Percentiles rank a stretch among this genome's conserved stretches.
Conservation (phyloP, 2,797 vertebrate species). For the Hydrophis major region DNA sequence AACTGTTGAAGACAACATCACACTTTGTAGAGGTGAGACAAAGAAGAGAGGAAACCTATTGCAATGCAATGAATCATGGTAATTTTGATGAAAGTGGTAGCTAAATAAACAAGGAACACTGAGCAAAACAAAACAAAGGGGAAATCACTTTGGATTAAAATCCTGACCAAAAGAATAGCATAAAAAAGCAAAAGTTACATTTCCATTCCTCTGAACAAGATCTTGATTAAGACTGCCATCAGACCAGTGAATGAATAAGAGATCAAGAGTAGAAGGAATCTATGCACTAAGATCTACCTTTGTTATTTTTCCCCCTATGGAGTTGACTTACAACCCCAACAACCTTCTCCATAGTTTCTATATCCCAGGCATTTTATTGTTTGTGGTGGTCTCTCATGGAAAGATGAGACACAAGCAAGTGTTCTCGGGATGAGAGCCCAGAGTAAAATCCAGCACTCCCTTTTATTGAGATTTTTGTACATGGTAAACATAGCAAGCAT, state of each 20-base stretch:
- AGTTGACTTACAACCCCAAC: neutral
- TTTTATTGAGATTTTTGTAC: too few relatives aligned
- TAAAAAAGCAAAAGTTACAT: neutral
- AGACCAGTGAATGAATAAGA: neutral
- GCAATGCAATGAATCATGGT: neutral
- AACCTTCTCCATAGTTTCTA: neutral
- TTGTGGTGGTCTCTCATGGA: too few relatives aligned
- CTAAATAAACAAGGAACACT: neutral
- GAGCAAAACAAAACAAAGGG: neutral
- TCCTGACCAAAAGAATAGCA: neutral
- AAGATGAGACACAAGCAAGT: too few relatives aligned
- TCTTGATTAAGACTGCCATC: neutral
- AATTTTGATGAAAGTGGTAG: neutral
- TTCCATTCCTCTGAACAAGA: neutral
- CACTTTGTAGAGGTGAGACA: neutral
- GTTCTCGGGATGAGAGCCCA: too few relatives aligned
- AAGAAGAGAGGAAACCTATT: neutral
- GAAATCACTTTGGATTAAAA: neutral
- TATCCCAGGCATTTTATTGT: neutral
- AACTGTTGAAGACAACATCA: neutral
- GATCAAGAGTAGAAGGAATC: neutral
- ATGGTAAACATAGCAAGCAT: too few relatives aligned
- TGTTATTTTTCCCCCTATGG: neutral
- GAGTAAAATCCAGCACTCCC: too few relatives aligned
- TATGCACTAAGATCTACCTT: neutral